Percentiles rank a stretch among this genome's conserved stretches.
These are phyloP conservation scores for Herminia tarsipennalis DNA, from an alignment of 2,888 invertebrate genomes.

Conservation along the genomic window DNA sequence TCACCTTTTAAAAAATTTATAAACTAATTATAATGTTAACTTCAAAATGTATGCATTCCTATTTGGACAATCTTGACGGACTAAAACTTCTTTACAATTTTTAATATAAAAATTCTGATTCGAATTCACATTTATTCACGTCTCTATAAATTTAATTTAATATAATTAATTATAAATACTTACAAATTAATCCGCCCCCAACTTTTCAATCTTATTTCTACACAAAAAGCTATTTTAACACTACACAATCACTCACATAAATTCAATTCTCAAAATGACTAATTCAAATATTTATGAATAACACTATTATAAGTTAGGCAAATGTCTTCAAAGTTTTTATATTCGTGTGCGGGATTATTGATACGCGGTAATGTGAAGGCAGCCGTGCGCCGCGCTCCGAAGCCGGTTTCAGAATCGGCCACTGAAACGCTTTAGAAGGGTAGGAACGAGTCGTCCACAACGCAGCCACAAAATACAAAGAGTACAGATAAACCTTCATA, in stretches of 20 bases:
- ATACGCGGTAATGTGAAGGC: conserved; percentile 18
- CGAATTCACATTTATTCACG: too few relatives aligned
- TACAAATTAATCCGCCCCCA: conserved; percentile 29
- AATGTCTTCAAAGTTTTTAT: conserved; percentile 14
- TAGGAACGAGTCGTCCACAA: too few relatives aligned
- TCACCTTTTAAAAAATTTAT: too few relatives aligned
- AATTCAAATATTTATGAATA: neutral
- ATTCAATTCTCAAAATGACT: conserved; percentile 3
- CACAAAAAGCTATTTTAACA: conserved; percentile 30
- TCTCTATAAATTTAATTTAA: too few relatives aligned
- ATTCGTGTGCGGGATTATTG: conserved; percentile 15
- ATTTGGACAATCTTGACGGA: too few relatives aligned
- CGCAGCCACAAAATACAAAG: too few relatives aligned
- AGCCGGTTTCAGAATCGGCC: conserved; percentile 49
- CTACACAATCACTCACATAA: conserved; percentile 34
- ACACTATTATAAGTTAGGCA: neutral
- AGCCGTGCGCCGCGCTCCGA: conserved; percentile 51
- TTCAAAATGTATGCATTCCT: too few relatives aligned
- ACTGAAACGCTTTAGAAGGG: conserved; percentile 55
- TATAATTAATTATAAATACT: conserved; percentile 15
- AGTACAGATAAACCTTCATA: too few relatives aligned
- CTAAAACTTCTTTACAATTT: too few relatives aligned
- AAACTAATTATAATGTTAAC: too few relatives aligned
- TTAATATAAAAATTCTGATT: too few relatives aligned
- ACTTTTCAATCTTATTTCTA: conserved; percentile 29